Base-by-base conservation (phyloP, 2,113 vertebrate species). In the Cephalopholis sonnerati region DNA sequence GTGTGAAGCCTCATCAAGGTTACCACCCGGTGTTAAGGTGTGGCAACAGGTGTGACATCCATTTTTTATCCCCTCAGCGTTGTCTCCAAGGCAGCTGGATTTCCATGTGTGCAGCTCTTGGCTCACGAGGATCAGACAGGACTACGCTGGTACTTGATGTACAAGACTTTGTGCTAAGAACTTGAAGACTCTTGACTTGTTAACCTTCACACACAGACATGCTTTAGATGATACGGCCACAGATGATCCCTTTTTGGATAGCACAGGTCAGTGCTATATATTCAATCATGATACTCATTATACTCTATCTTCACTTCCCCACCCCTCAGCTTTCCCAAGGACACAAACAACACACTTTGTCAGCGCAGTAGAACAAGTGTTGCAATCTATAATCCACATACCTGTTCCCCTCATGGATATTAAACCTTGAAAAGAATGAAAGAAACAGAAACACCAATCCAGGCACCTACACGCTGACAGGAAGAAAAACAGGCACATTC, bases 41-140 rank as follows among this genome's bases (percentile, higher is more conserved):
- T 57, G 79, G 79, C 29, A 87, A 77, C 72, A 88, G 58, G 73
- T 89, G 63, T 81, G 8, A 73, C 48, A 48, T 66, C 63, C 55
- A 39, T 63, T 58, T 58, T 66, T 54, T 71, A 51, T 68, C 15
- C 62, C 79, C 57, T 61, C 22, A 41, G 69, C 27, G 66, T 66
- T 64, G 64, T 58, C 78, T 76, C 32, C 51, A 12, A 53, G 32
- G 53, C 74, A 70, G 76, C 66, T 54, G 65, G n/a, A 46, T 85
- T 73, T 71, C 54, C 58, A 63, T 12, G 67, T 53, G 36, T 32
- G 46, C 39, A 71, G 55, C 68, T 81, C 27, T 55, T 66, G 15
- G 48, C 39, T 73, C 61, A 29, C 65, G 55, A 36, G 1, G 5
- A 71, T 62, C 65, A 81, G 25, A 29, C 46, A 25, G 41, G 62